Percentiles rank a stretch among this genome's conserved stretches.
Conservation (phyloP, 2,797 vertebrate genomes). For the Chaetodon trifasciatus region DNA sequence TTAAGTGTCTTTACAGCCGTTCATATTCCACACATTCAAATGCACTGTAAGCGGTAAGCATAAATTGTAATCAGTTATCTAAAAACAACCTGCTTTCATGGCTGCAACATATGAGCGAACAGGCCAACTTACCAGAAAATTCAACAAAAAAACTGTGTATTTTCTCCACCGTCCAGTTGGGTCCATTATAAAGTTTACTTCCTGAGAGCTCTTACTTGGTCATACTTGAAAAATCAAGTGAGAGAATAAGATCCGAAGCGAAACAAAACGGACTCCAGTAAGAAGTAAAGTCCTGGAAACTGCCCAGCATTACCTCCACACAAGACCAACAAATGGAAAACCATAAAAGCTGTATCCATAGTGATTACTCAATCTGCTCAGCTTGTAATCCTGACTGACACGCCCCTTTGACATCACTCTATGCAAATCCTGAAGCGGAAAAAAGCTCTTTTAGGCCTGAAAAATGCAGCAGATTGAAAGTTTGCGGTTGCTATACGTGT, state of each 20-base stretch:
- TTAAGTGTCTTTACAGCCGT: neutral
- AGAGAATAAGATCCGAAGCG: slow-evolving; percentile 12
- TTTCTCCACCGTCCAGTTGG: slow-evolving; percentile 49
- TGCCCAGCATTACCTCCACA: slow-evolving; percentile 34
- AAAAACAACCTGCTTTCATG: neutral
- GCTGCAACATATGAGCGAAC: neutral
- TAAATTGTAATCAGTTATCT: neutral
- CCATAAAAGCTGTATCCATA: slow-evolving; percentile 72
- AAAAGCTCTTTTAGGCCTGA: neutral
- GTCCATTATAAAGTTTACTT: slow-evolving; percentile 69
- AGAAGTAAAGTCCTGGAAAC: slow-evolving; percentile 49
- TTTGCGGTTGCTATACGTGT: slow-evolving; percentile 13
- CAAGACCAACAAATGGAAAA: slow-evolving; percentile 53
- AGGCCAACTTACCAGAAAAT: slow-evolving; percentile 78
- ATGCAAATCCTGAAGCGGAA: slow-evolving; percentile 50
- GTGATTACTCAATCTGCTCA: slow-evolving; percentile 63
- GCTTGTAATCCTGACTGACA: slow-evolving; percentile 70
- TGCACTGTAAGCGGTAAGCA: neutral
- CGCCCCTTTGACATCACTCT: slow-evolving; percentile 71
- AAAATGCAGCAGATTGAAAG: slow-evolving; percentile 19
- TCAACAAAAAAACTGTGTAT: slow-evolving; percentile 48
- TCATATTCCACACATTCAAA: slow-evolving; percentile 1
- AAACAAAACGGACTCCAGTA: slow-evolving; percentile 21
- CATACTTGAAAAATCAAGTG: slow-evolving; percentile 26
- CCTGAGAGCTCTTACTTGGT: slow-evolving; percentile 10